Base-by-base conservation (phyloP, 1,140 invertebrate genomes). In the Meteorus sp. region DNA sequence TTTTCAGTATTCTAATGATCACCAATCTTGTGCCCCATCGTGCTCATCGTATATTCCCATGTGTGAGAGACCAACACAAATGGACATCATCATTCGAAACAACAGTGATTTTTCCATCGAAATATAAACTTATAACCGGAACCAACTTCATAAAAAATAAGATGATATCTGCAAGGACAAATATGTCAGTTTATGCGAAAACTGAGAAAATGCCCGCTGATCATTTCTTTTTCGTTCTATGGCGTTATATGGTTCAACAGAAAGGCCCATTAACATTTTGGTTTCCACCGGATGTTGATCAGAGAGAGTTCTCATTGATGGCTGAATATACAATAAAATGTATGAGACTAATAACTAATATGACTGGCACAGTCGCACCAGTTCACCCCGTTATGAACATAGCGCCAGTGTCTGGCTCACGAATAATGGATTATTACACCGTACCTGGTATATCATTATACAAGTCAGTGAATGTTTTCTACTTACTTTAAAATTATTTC, bases 141-240 rank as follows among this genome's bases (percentile, higher is more conserved):
- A 37, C 33, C 22, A n/a, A 20, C 2, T 41, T 23, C 3, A 25
- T 19, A 3, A 27, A 41, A 13, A 3, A 13, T 20, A 19, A 20
- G 9, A 13, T 29, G 3, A 29, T 43, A 17, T 9, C n/a, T 17
- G 1, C 35, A 2, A 3, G 11, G 2, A 39, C 19, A 1, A 23
- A 20, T 6, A 25, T 54, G 4, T 54, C 39, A 4, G 15, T 19
- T 2, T 54, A 9, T 44, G 11, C 9, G 13, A 1, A 5, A 27
- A 54, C 52, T 2, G 5, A 13, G 15, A 19, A 35, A 17, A 54
- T 54, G 25, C 35, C 23, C n/a, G 8, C 35, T 25, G 17, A 41
- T 31, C 52, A 54, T 9, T 0, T 54, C 0, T 54, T 54, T 54
- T 54, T 54, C 19, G 52, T 37, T 23, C 29, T 54, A 41, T 54